Evolutionary conservation across 1,140 invertebrate genomes (phyloP), one percentile per base, ranked within the genome.

Genomic region (Copidosoma floridanum): DNA sequence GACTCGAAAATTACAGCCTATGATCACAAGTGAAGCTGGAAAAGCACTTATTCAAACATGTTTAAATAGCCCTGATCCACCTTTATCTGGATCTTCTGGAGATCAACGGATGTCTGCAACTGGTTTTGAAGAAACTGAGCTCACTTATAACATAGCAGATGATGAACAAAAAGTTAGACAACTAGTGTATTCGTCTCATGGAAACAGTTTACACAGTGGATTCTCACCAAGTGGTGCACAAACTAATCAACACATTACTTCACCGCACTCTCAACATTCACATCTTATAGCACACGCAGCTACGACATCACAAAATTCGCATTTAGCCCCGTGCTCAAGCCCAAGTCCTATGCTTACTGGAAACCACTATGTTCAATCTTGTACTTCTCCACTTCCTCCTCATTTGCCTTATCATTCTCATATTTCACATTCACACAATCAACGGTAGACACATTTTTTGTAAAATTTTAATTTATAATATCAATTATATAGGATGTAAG

Each of bases 1-100:
- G 29, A 99, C 98, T 46, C 85, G 95, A 55, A 99, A 99, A 81
- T 84, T 99, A 40, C 96, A 99, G 79, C 98, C 97, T 48, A 99
- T 99, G 96, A 99, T 99, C 75, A 98, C 95, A 14, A 97, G 94
- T 68, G 97, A 99, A 73, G 94, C 95, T 56, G 98, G 97, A 46
- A 99, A 99, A 81, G 91, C 94, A 44, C 84, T 99, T 46, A 99
- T 99, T 71, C 97, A 99, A 81, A 98, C 95, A 53, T 99, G 98
- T 81, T 85, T 99, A 24, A 99, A 98, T 81, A 96, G 95, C 43
- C 97, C 97, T 26, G 96, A 99, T 78, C 93, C 93, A 47, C 91
- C 91, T 48, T 82, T 86, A 4, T 91, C 90, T 29, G 85, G 85
- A 37, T 84, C 84, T 1, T 83, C 85, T 3, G 82, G 81, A 24